These are phyloP conservation scores for Austrofundulus limnaeus DNA, from an alignment of 2,113 vertebrate genomes.

Conservation along the genomic window DNA sequence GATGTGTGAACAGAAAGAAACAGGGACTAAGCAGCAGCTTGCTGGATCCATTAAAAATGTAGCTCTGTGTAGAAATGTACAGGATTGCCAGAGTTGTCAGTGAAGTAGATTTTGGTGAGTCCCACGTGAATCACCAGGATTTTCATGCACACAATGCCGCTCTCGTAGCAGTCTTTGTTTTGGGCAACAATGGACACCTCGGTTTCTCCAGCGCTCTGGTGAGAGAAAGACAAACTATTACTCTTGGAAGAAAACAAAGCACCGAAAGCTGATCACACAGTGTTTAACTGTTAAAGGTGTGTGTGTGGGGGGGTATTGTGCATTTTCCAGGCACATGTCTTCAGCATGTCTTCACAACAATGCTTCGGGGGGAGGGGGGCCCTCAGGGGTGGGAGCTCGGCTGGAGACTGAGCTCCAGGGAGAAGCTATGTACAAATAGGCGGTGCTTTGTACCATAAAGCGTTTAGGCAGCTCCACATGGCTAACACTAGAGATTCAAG, in stretches of 20 bases:
- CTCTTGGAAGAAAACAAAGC: not conserved
- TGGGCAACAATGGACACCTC: constrained; percentile 92
- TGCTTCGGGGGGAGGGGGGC: no score
- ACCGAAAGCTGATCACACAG: not conserved
- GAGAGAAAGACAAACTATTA: constrained; percentile 37
- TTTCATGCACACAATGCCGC: constrained; percentile 96
- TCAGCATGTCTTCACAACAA: no score
- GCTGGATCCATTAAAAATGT: not conserved
- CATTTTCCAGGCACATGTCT: no score
- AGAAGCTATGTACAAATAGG: no score
- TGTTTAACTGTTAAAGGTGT: not conserved
- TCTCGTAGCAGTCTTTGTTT: constrained; percentile 98
- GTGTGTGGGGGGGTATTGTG: no score
- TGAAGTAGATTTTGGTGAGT: constrained; percentile 92
- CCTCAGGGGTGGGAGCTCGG: no score
- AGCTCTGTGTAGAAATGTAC: constrained; percentile 70
- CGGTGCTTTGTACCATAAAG: no score
- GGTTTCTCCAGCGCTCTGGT: constrained; percentile 86
- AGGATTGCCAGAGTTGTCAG: constrained; percentile 87
- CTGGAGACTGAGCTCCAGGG: no score
- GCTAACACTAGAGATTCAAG: no score
- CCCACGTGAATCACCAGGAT: constrained; percentile 91
- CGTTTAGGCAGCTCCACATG: no score
- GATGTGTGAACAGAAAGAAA: not conserved
- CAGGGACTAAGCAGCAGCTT: not conserved